Evolutionary conservation across 2,888 invertebrate species (phyloP).

Genomic region (Sphinx pinastri): DNA sequence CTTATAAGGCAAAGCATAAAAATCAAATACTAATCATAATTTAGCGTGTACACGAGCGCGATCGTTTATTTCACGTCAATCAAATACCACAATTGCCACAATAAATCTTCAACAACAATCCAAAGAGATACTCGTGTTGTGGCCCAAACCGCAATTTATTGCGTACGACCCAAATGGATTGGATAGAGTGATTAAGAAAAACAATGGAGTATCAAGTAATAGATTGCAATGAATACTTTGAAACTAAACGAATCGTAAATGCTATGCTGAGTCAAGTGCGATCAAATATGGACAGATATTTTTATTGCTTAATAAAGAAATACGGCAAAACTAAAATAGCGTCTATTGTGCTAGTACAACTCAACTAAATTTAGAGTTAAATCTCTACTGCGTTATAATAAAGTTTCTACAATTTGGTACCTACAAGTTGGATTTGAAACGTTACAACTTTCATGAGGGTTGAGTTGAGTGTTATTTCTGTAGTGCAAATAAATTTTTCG

Average conservation of each 20-base stretch:
- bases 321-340: too few species aligned
- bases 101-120: neutral
- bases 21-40: neutral
- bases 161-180: conserved; percentile 2
- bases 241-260: neutral
- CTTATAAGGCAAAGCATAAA: neutral
- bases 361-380: too few species aligned
- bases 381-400: neutral
- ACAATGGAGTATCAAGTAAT: neutral
- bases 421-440: neutral
- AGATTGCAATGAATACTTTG: neutral
- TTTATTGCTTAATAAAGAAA: too few species aligned
- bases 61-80: neutral
- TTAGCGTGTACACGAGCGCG: neutral
- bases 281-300: too few species aligned
- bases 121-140: neutral
- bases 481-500: neutral
- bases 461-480: neutral
- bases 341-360: too few species aligned
- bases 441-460: neutral
- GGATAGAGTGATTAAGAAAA: conserved; percentile 2
- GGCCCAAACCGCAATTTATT: conserved; percentile 3
- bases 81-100: conserved; percentile 4
- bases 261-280: too few species aligned
- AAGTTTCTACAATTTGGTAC: neutral